Evolutionary conservation across 1,140 invertebrate species (phyloP), one percentile per base, ranked within the genome.

Genomic region (Bombus picipes): DNA sequence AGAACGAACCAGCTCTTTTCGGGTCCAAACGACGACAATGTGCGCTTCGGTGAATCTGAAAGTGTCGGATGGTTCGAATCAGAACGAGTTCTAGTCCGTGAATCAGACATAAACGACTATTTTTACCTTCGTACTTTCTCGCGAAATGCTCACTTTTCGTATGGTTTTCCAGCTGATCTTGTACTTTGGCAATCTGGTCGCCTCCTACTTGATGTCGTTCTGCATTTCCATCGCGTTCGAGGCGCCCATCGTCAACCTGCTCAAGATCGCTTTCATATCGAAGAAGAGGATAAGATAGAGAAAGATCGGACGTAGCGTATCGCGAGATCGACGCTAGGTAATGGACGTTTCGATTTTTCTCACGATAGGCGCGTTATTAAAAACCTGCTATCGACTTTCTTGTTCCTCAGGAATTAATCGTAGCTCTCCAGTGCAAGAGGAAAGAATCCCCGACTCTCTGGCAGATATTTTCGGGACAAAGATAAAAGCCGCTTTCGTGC

Each of bases 131-230:
- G 4, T 5, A n/a, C 3, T 28, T 12, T 62, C 2, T n/a, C 43
- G 10, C 43, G 10, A 28, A 25, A 34, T 3, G 25, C 9, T 76
- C 5, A 22, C 28, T 34, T 9, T 53, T 8, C 32, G 5, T 75
- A 28, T 81, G 91, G 81, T 88, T 91, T 91, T 95, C 96, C 95
- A 98, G 97, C 92, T 98, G 53, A 97, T 97, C 68, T 96, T 97
- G 81, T 98, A 97, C 94, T 96, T 97, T 81, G 98, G 98, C 13
- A 98, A 98, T 88, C 95, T 97, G 9, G 97, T 98, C 12, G 96
- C 97, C 37, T 97, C 97, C 2, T 98, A 98, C 91, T 88, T 97
- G 39, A 92, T 96, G n/a, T 97, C 97, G 2, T 98, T 98, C 91
- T 96, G 96, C 85, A 96, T 98, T 82, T 98, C 97, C 6, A 94